Conservation (phyloP, 1,140 invertebrate species). For the Zaprionus inermis region DNA sequence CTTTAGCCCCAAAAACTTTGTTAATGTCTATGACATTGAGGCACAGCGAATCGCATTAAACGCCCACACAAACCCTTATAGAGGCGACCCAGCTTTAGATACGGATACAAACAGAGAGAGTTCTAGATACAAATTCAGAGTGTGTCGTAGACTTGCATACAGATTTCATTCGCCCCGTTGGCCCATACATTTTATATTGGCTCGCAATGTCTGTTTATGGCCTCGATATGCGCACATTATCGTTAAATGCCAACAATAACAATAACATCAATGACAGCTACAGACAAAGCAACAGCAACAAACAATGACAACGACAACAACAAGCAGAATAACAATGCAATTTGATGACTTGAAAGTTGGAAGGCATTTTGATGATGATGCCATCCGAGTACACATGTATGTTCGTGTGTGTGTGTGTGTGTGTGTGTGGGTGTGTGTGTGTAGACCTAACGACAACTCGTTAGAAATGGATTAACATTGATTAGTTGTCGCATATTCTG, state of each 20-base stretch:
- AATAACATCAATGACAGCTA: slow-evolving; percentile 21
- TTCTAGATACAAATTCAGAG: slow-evolving; percentile 26
- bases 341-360: slow-evolving; percentile 71
- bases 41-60: slow-evolving; percentile 58
- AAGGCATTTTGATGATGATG: slow-evolving; percentile 67
- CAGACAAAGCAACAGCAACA: slow-evolving; percentile 6
- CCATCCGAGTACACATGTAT: slow-evolving; percentile 44
- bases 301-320: slow-evolving; percentile 33
- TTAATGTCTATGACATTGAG: slow-evolving; percentile 53
- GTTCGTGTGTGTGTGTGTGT: slow-evolving; percentile 24
- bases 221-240: slow-evolving; percentile 75
- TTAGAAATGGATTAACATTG: slow-evolving; percentile 81
- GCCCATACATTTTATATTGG: slow-evolving; percentile 47
- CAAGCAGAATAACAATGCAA: slow-evolving; percentile 60
- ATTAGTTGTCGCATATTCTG: slow-evolving; percentile 53
- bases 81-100: slow-evolving; percentile 8
- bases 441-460: slow-evolving; percentile 62
- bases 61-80: slow-evolving; percentile 18
- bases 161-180: slow-evolving; percentile 36
- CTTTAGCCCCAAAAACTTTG: slow-evolving; percentile 49
- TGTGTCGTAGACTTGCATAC: slow-evolving; percentile 46
- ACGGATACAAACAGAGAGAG: slow-evolving; percentile 18
- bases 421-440: slow-evolving; percentile 27
- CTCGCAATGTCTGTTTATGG: slow-evolving; percentile 64
- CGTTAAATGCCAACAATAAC: slow-evolving; percentile 66